A percentile compares a stretch with the other conserved stretches of the same genome.
Conservation (phyloP, 2,888 invertebrate genomes). For the Ennomos quercinarius region DNA sequence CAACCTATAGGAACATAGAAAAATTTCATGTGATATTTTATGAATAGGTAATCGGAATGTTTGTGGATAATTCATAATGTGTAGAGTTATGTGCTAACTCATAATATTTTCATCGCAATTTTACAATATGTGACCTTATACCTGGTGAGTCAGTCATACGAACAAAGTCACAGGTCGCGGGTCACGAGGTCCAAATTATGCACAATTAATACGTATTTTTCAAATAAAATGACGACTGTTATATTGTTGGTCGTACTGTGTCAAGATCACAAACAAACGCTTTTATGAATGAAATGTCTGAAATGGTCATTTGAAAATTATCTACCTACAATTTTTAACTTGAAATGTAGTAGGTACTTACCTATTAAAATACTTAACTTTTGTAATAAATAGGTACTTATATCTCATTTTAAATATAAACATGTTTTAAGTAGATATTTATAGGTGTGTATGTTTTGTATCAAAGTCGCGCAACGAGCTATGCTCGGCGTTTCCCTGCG, state of each 20-base stretch:
- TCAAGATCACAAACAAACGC: slow-evolving; percentile 18
- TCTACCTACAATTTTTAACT: too few relatives aligned
- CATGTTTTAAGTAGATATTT: too few relatives aligned
- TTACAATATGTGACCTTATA: slow-evolving; percentile 32
- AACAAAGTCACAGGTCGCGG: slow-evolving; percentile 19
- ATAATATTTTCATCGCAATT: slow-evolving; percentile 29
- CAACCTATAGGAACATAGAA: too few relatives aligned
- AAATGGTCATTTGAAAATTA: neutral
- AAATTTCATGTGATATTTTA: slow-evolving; percentile 4
- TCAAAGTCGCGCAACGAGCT: too few relatives aligned
- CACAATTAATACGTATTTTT: slow-evolving; percentile 27
- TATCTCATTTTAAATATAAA: too few relatives aligned
- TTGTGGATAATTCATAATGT: slow-evolving; percentile 12
- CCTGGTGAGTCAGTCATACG: slow-evolving; percentile 21
- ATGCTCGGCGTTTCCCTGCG: too few relatives aligned
- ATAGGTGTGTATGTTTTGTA: too few relatives aligned
- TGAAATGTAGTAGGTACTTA: too few relatives aligned
- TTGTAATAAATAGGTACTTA: too few relatives aligned
- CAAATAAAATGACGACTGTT: slow-evolving; percentile 9
- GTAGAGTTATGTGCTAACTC: slow-evolving; percentile 21
- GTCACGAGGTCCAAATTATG: slow-evolving; percentile 42
- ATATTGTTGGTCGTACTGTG: slow-evolving; percentile 20
- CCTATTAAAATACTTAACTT: too few relatives aligned
- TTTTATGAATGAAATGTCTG: slow-evolving; percentile 12
- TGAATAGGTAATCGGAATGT: slow-evolving; percentile 11